Evolutionary conservation across 2,888 invertebrate genomes (phyloP), one percentile per base, ranked within the genome.

Genomic region (Leucophenga maculata): DNA sequence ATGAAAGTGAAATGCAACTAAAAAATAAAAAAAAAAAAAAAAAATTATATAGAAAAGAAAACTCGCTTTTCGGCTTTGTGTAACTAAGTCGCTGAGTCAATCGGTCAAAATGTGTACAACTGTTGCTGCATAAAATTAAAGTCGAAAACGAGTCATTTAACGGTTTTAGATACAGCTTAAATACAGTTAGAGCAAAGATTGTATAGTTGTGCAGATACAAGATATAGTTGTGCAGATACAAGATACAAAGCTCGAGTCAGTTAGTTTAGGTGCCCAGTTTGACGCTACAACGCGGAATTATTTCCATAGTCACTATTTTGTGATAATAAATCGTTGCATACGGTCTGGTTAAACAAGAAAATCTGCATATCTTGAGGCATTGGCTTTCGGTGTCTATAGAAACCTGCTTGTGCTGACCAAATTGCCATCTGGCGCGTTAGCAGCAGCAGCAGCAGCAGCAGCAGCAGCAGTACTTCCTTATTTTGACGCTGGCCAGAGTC

Each of bases 231-330:
- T 26, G 32, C 32, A 32, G 32, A 32, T 32, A 39, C 39, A 39
- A 39, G 39, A 39, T 39, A 26, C 26, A 26, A 26, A 26, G 26
- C 26, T 26, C 4, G 26, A 3, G 26, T 26, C 59, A 67, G 69
- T 69, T 68, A 57, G 32, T 60, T 31, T 31, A 50, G 64, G 39
- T 64, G 64, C 22, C 8, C 64, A 20, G 9, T 22, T 48, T 46
- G 18, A 32, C 46, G 20, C 46, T 4, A 22, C 67, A 71, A 79
- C 78, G 83, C 83, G 82, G 76, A 80, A 82, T 82, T 83, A 77
- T 80, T 50, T n/a, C 50, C n/a, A 50, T 1, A 16, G 50, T 18
- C 4, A 18, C 50, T 16, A 18, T 39, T 39, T 39, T 74, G 78
- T 74, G 78, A 74, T 82, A 78, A 83, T 82, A 80, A 82, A 82